Base-by-base conservation (phyloP, 2,888 invertebrate genomes). In the Cerastis leucographa region DNA sequence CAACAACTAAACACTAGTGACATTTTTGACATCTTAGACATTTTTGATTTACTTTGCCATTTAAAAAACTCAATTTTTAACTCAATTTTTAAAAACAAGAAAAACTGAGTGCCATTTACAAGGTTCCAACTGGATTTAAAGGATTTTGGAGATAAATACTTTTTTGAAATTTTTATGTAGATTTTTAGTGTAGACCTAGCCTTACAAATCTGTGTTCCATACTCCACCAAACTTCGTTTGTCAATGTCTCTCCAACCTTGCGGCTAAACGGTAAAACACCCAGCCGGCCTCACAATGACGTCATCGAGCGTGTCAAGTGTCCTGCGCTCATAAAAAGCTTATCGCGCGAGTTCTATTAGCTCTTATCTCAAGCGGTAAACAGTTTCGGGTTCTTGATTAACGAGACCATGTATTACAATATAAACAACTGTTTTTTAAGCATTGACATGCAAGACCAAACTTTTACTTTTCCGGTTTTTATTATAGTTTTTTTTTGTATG, bases 121-220 rank as follows among this genome's bases (percentile, higher is more conserved):
- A n/a, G n/a, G 6, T 56, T 25, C 12, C 0, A 12, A 29, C 17
- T 14, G 25, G 29, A 29, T 59, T 2, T 19, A 19, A 0, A 19
- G 19, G 19, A 61, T 19, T 29, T 59, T 29, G 9, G 4, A 35
- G 9, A 19, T 1, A 8, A 17, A 6, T 22, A 14, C 7, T 7
- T 12, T 61, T 44, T 29, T 44, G 1, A 11, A 22, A 44, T 70
- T 29, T 70, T 44, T 22, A 22, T 42, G 7, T 14, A 12, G 2
- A 22, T 22, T 12, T 42, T n/a, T 4, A 46, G 40, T 76, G 40
- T 59, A 75, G 0, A 19, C 40, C 1, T 0, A 8, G 42, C 29
- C 11, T 76, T 76, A 76, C 0, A 66, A 35, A 8, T 7, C 29
- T 29, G 29, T 42, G 66, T 76, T 76, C 49, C 76, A 59, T 49